Conservation (phyloP, 1,140 invertebrate species). For the Euwallacea similis region DNA sequence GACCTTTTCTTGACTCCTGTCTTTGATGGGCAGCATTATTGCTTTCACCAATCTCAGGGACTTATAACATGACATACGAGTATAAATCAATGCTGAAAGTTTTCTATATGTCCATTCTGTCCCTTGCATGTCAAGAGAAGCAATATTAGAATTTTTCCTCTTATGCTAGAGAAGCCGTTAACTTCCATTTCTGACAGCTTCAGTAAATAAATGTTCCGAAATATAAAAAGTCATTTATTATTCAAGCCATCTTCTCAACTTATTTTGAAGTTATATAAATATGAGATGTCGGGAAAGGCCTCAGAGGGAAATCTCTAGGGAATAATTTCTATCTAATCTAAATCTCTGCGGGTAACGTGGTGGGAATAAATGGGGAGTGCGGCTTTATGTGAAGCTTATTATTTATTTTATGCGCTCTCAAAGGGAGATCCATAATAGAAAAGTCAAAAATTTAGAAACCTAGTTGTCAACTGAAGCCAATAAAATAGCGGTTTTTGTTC, state of each 20-base stretch:
- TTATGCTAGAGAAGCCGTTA: too few species aligned
- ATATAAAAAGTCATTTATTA: conserved; percentile 5
- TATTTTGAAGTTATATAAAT: conserved; percentile 17
- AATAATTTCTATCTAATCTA: conserved; percentile 20
- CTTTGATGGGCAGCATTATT: too few species aligned
- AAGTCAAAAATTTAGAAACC: neutral
- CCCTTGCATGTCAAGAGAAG: too few species aligned
- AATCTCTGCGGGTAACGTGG: conserved; percentile 11
- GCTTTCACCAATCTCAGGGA: too few species aligned
- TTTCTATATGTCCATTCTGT: too few species aligned
- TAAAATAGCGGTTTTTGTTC: conserved; percentile 5
- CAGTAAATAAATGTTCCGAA: conserved; percentile 1
- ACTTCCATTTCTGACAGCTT: too few species aligned
- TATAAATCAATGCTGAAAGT: too few species aligned
- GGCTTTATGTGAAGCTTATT: conserved; percentile 1
- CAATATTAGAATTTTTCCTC: too few species aligned
- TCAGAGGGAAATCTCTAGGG: conserved; percentile 1
- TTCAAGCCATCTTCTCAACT: neutral
- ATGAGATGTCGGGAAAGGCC: conserved; percentile 6
- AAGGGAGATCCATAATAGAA: neutral
- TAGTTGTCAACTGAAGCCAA: neutral
- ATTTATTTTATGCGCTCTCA: conserved; percentile 9
- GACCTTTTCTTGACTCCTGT: neutral
- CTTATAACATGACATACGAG: too few species aligned
- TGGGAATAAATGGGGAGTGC: conserved; percentile 10